Evolutionary conservation across 2,888 invertebrate genomes (phyloP), one percentile per base, ranked within the genome.

Genomic region (Flabesymbios commensalis): DNA sequence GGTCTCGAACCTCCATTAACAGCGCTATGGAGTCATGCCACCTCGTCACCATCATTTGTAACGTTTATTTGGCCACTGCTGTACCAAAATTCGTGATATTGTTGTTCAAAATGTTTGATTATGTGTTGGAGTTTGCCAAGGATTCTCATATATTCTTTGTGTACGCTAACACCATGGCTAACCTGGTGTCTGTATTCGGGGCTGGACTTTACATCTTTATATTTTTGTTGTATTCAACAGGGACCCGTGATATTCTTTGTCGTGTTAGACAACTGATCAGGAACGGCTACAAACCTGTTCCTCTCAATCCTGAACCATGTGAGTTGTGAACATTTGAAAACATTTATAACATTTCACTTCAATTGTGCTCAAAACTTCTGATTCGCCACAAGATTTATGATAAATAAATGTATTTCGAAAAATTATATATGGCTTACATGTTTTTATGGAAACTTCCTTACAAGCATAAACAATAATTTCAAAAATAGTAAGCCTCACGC

Each of bases 121-220:
- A 51, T 41, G 59, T 45, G 36, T 22, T 49, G 3, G 33, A 57
- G 22, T 65, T 49, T 57, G 32, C 55, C 17, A 47, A 52, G 5
- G 41, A 31, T 7, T 29, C 61, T 10, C 48, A 49, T 4, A 36
- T 65, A n/a, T 64, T 61, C 59, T 67, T 67, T 54, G 28, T 48
- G 17, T 67, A 60, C 32, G 48, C 65, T 39, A 67, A 67, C 61
- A 56, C 48, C 29, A 53, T 64, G 17, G 63, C 65, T 39, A 67
- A 67, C 41, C 32, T 65, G 32, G 41, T 65, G 10, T 54, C 60
- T 48, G 57, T 67, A 10, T 36, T 57, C 10, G 53, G 53, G 41
- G 52, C 64, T 5, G 45, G 54, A 10, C 24, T 57, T 17, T 51
- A 64, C 41, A 32, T 61, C 33, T 19, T 56, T 10, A 45, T 61